These are phyloP conservation scores for Tragelaphus strepsiceros DNA, from an alignment of 2,113 vertebrate species.

Conservation along the genomic window DNA sequence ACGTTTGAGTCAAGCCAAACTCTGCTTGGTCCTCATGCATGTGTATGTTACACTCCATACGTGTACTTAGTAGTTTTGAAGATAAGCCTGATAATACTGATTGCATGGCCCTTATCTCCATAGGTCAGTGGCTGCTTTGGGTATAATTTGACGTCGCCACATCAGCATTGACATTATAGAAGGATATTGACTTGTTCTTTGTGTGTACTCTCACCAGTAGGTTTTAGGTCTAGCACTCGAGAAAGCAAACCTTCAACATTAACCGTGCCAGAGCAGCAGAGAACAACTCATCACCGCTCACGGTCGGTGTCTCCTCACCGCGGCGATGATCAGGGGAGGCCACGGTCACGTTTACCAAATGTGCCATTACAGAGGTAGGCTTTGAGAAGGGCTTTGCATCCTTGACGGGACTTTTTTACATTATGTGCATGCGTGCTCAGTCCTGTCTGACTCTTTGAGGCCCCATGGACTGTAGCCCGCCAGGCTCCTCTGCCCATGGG, in stretches of 20 bases:
- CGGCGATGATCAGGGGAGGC: conserved; percentile 92
- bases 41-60: not conserved
- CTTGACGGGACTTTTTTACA: not conserved
- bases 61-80: not conserved
- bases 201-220: conserved; percentile 82
- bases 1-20: not conserved
- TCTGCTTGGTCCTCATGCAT: conserved; percentile 8
- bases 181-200: conserved; percentile 55
- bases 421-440: not conserved
- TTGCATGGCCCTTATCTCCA: conserved; percentile 67
- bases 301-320: conserved; percentile 97
- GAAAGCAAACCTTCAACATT: conserved; percentile 89
- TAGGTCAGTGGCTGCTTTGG: conserved; percentile 28
- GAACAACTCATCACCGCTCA: conserved; percentile 92
- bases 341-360: conserved; percentile 93
- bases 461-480: not conserved
- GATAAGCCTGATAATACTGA: conserved; percentile 42
- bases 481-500: not conserved
- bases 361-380: conserved; percentile 98
- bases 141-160: not conserved
- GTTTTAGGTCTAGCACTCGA: conserved; percentile 91
- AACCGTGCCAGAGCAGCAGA: conserved; percentile 95
- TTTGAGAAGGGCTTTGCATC: not conserved
- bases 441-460: not conserved
- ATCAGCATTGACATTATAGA: not conserved